A percentile compares a stretch with the other conserved stretches of the same genome.
Evolutionary conservation across 2,888 invertebrate genomes (phyloP).

Genomic region (Cheiracanthium punctorium): DNA sequence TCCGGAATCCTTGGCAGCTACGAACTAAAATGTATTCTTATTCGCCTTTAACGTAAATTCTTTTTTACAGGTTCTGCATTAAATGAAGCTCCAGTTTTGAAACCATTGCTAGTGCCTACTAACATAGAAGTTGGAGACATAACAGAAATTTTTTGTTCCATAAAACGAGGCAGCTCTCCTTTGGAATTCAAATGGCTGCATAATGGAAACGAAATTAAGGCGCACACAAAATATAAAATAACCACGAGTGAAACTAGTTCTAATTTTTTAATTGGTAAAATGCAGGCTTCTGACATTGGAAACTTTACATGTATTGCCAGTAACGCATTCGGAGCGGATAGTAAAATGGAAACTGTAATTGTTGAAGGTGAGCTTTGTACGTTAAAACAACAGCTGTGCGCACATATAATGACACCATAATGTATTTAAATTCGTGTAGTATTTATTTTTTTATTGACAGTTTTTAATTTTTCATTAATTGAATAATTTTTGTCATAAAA

Average conservation of each 20-base stretch:
- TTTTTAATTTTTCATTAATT: no score
- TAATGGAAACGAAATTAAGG: slow-evolving; percentile 30
- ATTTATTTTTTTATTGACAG: no score
- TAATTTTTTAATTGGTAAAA: slow-evolving; percentile 7
- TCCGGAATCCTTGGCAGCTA: no score
- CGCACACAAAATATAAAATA: slow-evolving; percentile 22
- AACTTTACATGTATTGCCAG: slow-evolving; percentile 61
- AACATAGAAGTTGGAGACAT: slow-evolving; percentile 45
- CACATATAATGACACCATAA: no score
- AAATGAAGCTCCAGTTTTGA: slow-evolving; percentile 26
- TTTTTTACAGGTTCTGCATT: slow-evolving; percentile 8
- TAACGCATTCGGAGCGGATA: slow-evolving; percentile 40
- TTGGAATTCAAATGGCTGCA: slow-evolving; percentile 66
- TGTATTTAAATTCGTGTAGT: no score
- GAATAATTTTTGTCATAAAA: no score
- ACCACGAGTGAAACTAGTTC: slow-evolving; percentile 14
- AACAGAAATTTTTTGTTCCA: slow-evolving; percentile 37
- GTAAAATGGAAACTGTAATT: slow-evolving; percentile 34
- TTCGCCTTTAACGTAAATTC: neutral
- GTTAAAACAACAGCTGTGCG: no score
- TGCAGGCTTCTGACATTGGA: slow-evolving; percentile 49
- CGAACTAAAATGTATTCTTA: no score
- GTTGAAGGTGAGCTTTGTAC: slow-evolving; percentile 67
- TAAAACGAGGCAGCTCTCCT: slow-evolving; percentile 67
- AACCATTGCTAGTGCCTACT: slow-evolving; percentile 27